Evolutionary conservation across 2,113 vertebrate species (phyloP).

Genomic region (Acanthisitta chloris): DNA sequence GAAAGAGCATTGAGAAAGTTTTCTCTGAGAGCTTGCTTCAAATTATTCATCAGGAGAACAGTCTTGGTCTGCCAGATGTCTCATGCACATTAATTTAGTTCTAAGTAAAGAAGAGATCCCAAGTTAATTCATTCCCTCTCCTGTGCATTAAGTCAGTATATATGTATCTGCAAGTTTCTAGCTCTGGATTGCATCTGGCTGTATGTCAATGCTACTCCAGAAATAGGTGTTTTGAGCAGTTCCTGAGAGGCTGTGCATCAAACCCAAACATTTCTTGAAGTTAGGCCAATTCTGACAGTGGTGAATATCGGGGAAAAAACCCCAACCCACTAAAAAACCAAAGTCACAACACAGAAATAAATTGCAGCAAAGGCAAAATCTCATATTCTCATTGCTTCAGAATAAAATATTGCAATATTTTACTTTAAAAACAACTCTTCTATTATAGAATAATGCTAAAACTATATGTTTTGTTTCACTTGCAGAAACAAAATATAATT

Average conservation of each 20-base stretch:
- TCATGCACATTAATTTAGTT: neutral
- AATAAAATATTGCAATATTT: neutral
- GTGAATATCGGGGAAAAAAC: neutral
- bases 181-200: neutral
- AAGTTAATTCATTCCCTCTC: neutral
- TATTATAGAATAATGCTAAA: neutral
- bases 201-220: neutral
- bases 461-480: neutral
- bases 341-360: neutral
- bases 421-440: neutral
- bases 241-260: neutral
- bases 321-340: neutral
- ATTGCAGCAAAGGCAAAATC: neutral
- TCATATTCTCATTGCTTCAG: neutral
- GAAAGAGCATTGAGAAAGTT: neutral
- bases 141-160: neutral
- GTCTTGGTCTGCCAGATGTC: neutral
- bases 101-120: neutral
- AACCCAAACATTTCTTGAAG: neutral
- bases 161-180: neutral
- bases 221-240: neutral
- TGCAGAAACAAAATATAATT: neutral
- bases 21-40: neutral
- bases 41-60: neutral
- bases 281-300: neutral